Conservation (phyloP, 2,888 invertebrate species). For the Drosophila greeni region DNA sequence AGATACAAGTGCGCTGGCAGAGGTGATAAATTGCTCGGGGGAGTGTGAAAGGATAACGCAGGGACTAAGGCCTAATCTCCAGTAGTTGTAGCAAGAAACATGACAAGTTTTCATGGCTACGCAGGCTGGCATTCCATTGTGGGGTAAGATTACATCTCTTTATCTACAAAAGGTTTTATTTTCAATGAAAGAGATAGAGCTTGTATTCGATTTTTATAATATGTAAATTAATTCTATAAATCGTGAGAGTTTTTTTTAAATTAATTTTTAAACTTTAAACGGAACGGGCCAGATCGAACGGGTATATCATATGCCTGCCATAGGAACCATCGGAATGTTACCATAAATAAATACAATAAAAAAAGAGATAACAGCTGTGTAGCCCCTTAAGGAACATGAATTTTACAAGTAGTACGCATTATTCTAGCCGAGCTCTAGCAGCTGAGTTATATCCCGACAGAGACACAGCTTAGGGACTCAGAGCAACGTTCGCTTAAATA, state of each 20-base stretch:
- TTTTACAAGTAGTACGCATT: background rate
- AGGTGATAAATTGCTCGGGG: constrained; percentile 24
- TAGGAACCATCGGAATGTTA: too few species aligned
- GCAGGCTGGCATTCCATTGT: background rate
- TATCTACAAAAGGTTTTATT: background rate
- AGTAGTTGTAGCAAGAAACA: background rate
- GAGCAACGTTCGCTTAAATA: background rate
- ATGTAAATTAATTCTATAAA: too few species aligned
- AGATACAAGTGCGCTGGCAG: constrained; percentile 1
- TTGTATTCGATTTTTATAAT: too few species aligned
- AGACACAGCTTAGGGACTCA: background rate
- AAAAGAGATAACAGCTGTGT: background rate
- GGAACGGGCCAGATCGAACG: too few species aligned
- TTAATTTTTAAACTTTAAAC: too few species aligned
- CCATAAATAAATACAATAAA: too few species aligned
- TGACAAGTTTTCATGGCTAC: background rate
- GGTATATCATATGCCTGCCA: too few species aligned
- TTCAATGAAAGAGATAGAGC: background rate
- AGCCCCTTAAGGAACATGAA: background rate
- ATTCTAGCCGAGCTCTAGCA: background rate
- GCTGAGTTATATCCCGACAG: background rate
- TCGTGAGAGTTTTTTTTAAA: too few species aligned
- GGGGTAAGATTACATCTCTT: too few species aligned
- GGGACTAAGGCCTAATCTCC: background rate
- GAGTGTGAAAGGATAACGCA: constrained; percentile 14